Evolutionary conservation across 1,140 invertebrate species (phyloP).

Genomic region (Eumeta japonica): DNA sequence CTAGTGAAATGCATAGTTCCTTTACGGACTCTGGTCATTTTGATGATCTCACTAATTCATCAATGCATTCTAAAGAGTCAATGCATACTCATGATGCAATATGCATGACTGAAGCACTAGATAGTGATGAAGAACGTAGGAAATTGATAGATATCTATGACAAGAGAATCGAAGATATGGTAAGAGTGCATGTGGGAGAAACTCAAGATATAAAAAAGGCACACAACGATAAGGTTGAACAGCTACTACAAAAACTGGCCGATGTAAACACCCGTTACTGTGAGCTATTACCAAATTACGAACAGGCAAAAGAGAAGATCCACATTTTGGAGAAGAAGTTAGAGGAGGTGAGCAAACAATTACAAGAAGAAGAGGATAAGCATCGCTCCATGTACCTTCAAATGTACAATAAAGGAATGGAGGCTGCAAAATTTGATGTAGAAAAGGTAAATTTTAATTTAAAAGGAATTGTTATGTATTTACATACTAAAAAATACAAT

Average conservation of each 20-base stretch:
- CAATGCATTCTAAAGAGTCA: constrained; percentile 74
- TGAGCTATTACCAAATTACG: constrained; percentile 67
- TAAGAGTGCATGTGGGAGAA: constrained; percentile 67
- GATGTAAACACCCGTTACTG: constrained; percentile 76
- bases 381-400: constrained; percentile 77
- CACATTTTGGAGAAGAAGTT: constrained; percentile 68
- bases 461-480: no score
- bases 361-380: constrained; percentile 71
- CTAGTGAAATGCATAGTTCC: constrained; percentile 65
- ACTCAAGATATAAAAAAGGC: constrained; percentile 70
- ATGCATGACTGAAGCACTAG: constrained; percentile 52
- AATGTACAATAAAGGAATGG: constrained; percentile 80
- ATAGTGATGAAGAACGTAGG: constrained; percentile 63
- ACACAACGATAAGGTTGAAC: constrained; percentile 78
- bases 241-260: constrained; percentile 72
- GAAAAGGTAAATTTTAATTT: constrained; percentile 55
- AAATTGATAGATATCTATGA: constrained; percentile 70
- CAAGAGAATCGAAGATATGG: constrained; percentile 70
- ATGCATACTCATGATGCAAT: constrained; percentile 58
- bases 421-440: constrained; percentile 70
- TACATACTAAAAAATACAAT: constrained; percentile 4
- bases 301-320: constrained; percentile 66
- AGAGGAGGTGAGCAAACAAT: constrained; percentile 65
- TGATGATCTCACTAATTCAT: constrained; percentile 74
- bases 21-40: constrained; percentile 83